phyloP scores from a whole-genome alignment of 2,888 invertebrate species.

The Blastobasis lacticolella region DNA sequence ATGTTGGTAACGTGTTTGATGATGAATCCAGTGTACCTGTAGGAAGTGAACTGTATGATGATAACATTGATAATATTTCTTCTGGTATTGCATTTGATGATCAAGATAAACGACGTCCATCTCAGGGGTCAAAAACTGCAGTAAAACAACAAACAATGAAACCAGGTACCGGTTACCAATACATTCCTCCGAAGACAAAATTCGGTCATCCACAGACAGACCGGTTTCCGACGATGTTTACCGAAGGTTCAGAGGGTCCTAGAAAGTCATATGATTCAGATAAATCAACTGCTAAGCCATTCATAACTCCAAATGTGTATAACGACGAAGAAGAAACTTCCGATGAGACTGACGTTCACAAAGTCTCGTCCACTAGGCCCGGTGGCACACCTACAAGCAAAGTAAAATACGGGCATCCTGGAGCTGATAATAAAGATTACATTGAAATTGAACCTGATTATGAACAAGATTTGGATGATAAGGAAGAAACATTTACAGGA shows the following conservation, averaged over 20 bases:
- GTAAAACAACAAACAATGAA: slow-evolving; percentile 1
- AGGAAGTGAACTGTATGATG: no score
- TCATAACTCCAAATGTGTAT: slow-evolving; percentile 23
- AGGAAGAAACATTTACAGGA: background rate
- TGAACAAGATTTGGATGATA: slow-evolving; percentile 8
- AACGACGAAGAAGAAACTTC: slow-evolving; percentile 9
- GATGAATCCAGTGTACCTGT: no score
- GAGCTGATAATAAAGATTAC: slow-evolving; percentile 1
- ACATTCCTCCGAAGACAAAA: slow-evolving; percentile 21
- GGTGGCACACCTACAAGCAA: background rate
- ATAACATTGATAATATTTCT: no score
- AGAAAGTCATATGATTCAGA: background rate
- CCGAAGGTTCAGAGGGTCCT: no score
- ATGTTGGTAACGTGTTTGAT: no score
- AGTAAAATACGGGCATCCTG: background rate
- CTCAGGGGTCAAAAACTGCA: background rate
- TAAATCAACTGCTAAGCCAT: slow-evolving; percentile 16
- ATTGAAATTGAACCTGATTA: background rate
- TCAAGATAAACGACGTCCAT: background rate
- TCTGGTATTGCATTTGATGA: background rate
- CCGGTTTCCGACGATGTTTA: background rate
- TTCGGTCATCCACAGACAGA: slow-evolving; percentile 11
- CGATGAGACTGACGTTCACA: slow-evolving; percentile 10
- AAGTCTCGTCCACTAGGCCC: background rate
- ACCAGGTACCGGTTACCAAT: slow-evolving; percentile 22